Evolutionary conservation across 2,888 invertebrate genomes (phyloP), one percentile per base, ranked within the genome.

Genomic region (Pinctada fucata): DNA sequence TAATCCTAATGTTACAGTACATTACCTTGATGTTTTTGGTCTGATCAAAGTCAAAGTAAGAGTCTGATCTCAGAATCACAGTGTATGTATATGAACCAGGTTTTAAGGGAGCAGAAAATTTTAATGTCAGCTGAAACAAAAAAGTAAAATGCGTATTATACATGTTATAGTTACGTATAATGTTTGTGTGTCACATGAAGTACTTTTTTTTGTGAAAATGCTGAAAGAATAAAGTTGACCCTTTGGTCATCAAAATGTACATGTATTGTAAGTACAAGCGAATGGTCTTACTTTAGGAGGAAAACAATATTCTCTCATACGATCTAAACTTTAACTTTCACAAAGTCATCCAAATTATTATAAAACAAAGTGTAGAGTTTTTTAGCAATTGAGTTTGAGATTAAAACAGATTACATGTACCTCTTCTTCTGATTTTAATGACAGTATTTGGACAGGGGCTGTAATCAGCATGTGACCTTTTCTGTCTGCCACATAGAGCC

Each of bases 401-500:
- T 31, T 31, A 31, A 31, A 31, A 31, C 31, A 1, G 31, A 31
- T 31, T 31, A 31, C 31, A 31, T 31, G 31, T 31, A 98, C 95
- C 94, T 97, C 97, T 93, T 98, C 97, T 87, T 95, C 94, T 89
- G 95, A 95, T 69, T 97, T 96, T 81, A 99, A 95, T 92, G 97
- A 97, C 76, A 99, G 99, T 82, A 99, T 95, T 91, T 98, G 96
- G 91, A 96, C 96, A 66, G 99, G 99, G 86, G 97, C 96, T 72
- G 99, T 97, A 85, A 99, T 95, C 87, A 99, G 93, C 82, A 96
- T 96, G 91, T 96, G 96, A 85, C 96, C 96, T 93, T 97, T 99
- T 88, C 97, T 95, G 94, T 99, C 99, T 93, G 97, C 97, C 87
- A 99, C 96, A 93, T 99, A 99, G 84, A 99, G 96, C 99, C 99